Evolutionary conservation across 1,140 invertebrate species (phyloP).

Genomic region (Conus ventricosus): DNA sequence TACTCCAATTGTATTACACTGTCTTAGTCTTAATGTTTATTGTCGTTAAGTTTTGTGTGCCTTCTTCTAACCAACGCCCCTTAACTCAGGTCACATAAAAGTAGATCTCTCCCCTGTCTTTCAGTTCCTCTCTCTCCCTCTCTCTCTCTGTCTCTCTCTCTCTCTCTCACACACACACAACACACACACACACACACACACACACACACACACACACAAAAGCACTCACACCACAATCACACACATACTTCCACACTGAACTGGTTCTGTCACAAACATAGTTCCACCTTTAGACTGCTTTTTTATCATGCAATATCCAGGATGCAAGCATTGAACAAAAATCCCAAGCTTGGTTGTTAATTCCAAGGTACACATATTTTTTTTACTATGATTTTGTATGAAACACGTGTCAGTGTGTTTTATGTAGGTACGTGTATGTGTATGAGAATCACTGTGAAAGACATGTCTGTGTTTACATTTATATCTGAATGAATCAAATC

Average conservation of each 20-base stretch:
- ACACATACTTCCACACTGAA: not conserved
- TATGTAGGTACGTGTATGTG: too few species aligned
- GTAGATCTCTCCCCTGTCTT: not conserved
- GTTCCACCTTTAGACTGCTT: not conserved
- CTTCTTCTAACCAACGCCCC: too few species aligned
- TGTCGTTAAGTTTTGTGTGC: too few species aligned
- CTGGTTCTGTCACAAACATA: not conserved
- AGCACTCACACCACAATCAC: not conserved
- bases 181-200: slow-evolving; percentile 18
- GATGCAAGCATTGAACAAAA: not conserved
- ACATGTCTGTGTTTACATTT: too few species aligned
- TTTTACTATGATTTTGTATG: too few species aligned
- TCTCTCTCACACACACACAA: not conserved
- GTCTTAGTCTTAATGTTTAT: not conserved
- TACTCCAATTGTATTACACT: not conserved
- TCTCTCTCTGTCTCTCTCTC: not conserved
- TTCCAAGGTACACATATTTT: not conserved
- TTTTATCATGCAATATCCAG: not conserved
- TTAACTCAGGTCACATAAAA: not conserved
- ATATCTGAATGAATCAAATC: too few species aligned
- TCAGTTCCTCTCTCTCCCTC: not conserved
- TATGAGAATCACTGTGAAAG: too few species aligned
- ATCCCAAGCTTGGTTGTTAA: not conserved
- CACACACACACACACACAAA: not conserved
- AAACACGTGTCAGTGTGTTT: too few species aligned